Conservation (phyloP, 2,797 vertebrate genomes). For the Microhierax caerulescens region DNA sequence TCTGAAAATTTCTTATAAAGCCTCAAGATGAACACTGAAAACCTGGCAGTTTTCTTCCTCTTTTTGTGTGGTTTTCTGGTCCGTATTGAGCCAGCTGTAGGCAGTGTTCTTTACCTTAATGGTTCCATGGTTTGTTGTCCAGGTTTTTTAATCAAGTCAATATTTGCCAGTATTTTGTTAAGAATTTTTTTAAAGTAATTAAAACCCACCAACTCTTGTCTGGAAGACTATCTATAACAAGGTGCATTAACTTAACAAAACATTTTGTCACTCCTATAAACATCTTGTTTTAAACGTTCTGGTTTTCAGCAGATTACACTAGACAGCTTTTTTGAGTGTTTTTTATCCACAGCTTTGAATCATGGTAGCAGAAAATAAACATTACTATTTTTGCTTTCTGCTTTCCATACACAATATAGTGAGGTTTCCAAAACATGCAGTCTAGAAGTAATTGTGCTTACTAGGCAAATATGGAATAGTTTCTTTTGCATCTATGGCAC, state of each 20-base stretch:
- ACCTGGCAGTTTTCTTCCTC: neutral
- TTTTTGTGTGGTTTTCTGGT: neutral
- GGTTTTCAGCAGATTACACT: neutral
- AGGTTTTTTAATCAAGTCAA: neutral
- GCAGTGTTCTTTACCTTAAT: neutral
- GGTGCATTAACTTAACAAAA: neutral
- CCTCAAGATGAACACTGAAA: neutral
- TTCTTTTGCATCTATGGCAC: slow-evolving; percentile 23
- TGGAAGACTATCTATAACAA: neutral
- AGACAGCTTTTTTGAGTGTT: neutral
- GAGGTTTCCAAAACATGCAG: neutral
- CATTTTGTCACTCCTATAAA: neutral
- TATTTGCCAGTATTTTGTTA: neutral
- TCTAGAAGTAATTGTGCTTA: neutral
- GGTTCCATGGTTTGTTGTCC: neutral
- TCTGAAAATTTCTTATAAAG: neutral
- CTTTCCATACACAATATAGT: neutral
- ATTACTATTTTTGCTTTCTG: neutral
- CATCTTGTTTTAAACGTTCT: neutral
- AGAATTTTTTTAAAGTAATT: neutral
- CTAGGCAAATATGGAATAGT: slow-evolving; percentile 13
- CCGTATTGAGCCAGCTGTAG: neutral
- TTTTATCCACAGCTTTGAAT: neutral
- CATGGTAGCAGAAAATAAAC: neutral
- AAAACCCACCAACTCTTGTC: neutral